Percentiles rank a stretch among this genome's conserved stretches.
These are phyloP conservation scores for Epizoanthus rinbou DNA, from an alignment of 92 coral and sea anemone species.

Conservation along the genomic window DNA sequence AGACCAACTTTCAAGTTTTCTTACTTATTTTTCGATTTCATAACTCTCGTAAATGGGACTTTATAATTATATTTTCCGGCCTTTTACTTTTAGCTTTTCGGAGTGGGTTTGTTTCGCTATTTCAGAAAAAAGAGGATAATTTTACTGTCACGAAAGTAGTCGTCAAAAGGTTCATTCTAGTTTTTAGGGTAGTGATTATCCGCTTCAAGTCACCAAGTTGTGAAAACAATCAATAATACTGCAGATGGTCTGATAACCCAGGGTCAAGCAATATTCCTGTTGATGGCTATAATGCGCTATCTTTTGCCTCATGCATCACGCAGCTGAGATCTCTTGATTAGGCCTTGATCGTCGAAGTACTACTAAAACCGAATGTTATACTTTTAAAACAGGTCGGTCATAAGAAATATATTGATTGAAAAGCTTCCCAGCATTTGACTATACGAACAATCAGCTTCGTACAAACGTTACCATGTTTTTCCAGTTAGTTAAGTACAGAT, in stretches of 20 bases:
- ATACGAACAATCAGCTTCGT: too few species aligned
- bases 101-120: too few species aligned
- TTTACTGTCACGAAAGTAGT: too few species aligned
- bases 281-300: neutral
- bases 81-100: too few species aligned
- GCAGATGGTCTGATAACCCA: conserved; percentile 24
- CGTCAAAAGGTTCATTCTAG: neutral
- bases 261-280: conserved; percentile 14
- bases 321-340: conserved; percentile 44
- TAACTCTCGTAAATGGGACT: too few species aligned
- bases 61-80: too few species aligned
- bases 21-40: too few species aligned
- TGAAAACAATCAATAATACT: neutral
- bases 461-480: neutral
- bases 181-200: neutral
- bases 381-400: neutral
- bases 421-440: neutral
- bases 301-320: conserved; percentile 27
- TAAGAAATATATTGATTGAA: neutral
- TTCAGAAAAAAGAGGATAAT: too few species aligned
- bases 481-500: too few species aligned
- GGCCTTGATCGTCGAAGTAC: neutral
- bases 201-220: neutral
- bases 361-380: too few species aligned
- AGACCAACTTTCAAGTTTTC: too few species aligned